Conservation (phyloP, 2,113 vertebrate genomes). For the Ctenomys sociabilis region DNA sequence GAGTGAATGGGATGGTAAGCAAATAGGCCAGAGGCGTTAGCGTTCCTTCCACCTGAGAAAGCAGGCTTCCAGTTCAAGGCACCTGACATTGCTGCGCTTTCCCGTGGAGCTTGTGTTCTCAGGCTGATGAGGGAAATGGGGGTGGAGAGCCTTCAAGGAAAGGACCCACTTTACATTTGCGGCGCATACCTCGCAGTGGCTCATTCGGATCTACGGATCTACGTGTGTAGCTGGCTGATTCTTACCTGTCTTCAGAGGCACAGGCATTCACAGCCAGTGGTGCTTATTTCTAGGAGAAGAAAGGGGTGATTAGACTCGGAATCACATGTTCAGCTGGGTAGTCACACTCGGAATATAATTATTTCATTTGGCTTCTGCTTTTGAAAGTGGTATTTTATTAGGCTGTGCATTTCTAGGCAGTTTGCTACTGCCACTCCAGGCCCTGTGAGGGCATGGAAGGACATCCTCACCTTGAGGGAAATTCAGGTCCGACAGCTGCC, state of each 20-base stretch:
- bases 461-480: no score
- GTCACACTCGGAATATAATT: background rate
- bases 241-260: background rate
- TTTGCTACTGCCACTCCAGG: background rate
- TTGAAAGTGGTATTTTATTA: background rate
- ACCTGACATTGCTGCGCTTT: constrained; percentile 53
- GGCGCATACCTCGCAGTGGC: background rate
- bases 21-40: constrained; percentile 39
- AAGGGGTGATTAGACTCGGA: background rate
- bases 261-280: background rate
- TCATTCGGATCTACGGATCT: background rate
- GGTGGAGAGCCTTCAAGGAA: background rate
- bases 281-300: background rate
- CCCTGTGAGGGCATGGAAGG: background rate
- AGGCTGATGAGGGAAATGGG: background rate
- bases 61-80: constrained; percentile 61
- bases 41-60: constrained; percentile 76
- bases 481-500: background rate
- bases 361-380: background rate
- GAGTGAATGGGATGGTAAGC: constrained; percentile 64
- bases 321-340: background rate
- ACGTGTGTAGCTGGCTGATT: background rate
- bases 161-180: background rate
- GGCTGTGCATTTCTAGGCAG: background rate
- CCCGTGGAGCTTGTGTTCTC: constrained; percentile 55